Percentiles rank a stretch among this genome's conserved stretches.
Conservation (phyloP, 2,888 invertebrate species). For the Dorcus parallelipipedus region DNA sequence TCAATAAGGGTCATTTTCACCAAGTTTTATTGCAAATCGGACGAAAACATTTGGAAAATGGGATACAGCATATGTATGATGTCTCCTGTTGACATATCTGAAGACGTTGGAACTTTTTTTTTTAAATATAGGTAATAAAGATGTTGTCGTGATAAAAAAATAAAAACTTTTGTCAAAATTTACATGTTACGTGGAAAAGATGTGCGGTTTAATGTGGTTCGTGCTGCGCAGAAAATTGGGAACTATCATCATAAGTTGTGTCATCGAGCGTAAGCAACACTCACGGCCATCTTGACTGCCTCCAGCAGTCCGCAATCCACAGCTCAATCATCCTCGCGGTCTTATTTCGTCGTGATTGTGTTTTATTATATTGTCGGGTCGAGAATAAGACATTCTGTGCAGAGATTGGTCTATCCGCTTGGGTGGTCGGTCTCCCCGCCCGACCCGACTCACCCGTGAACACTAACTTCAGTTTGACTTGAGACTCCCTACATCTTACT, state of each 20-base stretch:
- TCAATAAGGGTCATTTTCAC: too few relatives aligned
- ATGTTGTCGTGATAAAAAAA: too few relatives aligned
- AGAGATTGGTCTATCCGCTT: constrained; percentile 51
- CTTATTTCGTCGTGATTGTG: constrained; percentile 48
- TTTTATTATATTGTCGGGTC: constrained; percentile 48
- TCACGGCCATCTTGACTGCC: constrained; percentile 32
- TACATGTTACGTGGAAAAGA: too few relatives aligned
- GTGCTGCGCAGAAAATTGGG: constrained; percentile 17
- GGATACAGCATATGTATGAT: too few relatives aligned
- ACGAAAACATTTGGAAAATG: too few relatives aligned
- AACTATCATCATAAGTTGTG: constrained; percentile 11
- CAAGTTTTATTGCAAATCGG: too few relatives aligned
- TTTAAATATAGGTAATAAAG: too few relatives aligned
- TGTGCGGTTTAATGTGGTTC: constrained; percentile 11
- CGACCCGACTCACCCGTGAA: constrained; percentile 28
- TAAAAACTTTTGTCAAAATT: too few relatives aligned
- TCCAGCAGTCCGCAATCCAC: constrained; percentile 42
- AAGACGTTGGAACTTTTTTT: too few relatives aligned
- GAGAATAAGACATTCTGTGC: constrained; percentile 50
- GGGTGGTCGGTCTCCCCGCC: constrained; percentile 46
- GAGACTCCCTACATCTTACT: constrained; percentile 38
- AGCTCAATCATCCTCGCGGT: constrained; percentile 49
- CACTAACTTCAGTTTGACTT: constrained; percentile 40
- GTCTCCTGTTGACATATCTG: too few relatives aligned
- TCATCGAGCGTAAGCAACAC: constrained; percentile 3